Conservation (phyloP, 2,113 vertebrate species). For the Siniperca knerii region DNA sequence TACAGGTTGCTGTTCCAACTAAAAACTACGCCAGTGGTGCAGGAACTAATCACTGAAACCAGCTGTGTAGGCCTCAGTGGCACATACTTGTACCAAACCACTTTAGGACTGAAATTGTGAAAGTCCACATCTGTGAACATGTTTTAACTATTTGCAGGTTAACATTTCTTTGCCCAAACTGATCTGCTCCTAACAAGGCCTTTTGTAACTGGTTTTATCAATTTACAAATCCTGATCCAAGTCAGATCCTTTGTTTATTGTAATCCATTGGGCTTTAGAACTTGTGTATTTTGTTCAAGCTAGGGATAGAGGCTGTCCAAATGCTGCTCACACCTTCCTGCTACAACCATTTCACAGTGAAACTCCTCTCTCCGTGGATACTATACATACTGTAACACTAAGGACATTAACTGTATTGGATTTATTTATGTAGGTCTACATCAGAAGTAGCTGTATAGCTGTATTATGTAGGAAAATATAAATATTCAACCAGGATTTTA, state of each 20-base stretch:
- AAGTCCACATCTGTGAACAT: conserved; percentile 1
- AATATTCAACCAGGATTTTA: neutral
- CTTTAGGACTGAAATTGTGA: neutral
- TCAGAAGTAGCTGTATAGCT: neutral
- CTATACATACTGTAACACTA: neutral
- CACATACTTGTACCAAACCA: neutral
- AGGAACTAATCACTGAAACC: conserved; percentile 42
- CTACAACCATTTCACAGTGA: neutral
- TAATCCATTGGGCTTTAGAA: neutral
- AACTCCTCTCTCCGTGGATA: neutral
- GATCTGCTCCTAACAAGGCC: neutral
- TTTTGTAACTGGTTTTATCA: neutral
- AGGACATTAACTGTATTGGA: neutral
- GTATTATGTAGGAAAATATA: neutral
- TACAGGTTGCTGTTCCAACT: conserved; percentile 33
- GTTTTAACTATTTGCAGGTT: conserved; percentile 10
- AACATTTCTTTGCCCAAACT: neutral
- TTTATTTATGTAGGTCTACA: neutral
- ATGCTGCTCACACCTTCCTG: neutral
- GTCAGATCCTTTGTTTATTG: conserved; percentile 11
- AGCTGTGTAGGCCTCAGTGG: neutral
- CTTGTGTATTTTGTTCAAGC: neutral
- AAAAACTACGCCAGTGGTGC: conserved; percentile 19
- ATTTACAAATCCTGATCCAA: neutral
- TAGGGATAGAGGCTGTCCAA: neutral